phyloP scores from a whole-genome alignment of 2,113 vertebrate species.

The Otolemur garnettii region DNA sequence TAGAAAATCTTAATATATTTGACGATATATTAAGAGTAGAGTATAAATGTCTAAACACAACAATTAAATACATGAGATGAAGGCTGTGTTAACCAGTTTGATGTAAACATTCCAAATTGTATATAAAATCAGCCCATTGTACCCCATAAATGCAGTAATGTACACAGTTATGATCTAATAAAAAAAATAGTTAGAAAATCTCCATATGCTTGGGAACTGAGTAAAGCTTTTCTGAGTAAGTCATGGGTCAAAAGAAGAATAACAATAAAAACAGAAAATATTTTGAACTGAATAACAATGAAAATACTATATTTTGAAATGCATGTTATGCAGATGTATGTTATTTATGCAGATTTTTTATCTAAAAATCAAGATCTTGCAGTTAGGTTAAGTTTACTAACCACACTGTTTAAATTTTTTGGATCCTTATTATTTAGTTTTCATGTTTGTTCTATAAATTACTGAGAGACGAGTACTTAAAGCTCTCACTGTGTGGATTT shows the following conservation, averaged over 20 bases:
- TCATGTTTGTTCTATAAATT: neutral
- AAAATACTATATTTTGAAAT: neutral
- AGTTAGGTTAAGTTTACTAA: neutral
- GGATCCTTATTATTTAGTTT: neutral
- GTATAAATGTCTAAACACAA: no score
- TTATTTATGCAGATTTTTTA: no score
- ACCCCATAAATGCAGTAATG: no score
- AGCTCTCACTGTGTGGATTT: neutral
- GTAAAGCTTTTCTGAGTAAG: constrained; percentile 5
- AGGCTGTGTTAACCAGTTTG: no score
- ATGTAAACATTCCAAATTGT: no score
- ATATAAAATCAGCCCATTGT: no score
- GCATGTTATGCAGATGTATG: neutral
- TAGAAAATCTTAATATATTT: neutral
- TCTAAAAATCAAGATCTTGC: neutral
- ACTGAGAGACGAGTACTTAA: neutral
- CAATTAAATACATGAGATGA: no score
- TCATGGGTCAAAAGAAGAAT: neutral
- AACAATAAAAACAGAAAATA: neutral
- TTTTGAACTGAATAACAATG: neutral
- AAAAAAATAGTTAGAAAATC: neutral
- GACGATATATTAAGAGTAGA: no score
- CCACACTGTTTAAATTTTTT: neutral
- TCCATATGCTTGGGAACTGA: neutral
- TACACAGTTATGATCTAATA: no score